These are phyloP conservation scores for Oncorhynchus masou DNA, from an alignment of 2,113 vertebrate genomes.

Conservation along the genomic window DNA sequence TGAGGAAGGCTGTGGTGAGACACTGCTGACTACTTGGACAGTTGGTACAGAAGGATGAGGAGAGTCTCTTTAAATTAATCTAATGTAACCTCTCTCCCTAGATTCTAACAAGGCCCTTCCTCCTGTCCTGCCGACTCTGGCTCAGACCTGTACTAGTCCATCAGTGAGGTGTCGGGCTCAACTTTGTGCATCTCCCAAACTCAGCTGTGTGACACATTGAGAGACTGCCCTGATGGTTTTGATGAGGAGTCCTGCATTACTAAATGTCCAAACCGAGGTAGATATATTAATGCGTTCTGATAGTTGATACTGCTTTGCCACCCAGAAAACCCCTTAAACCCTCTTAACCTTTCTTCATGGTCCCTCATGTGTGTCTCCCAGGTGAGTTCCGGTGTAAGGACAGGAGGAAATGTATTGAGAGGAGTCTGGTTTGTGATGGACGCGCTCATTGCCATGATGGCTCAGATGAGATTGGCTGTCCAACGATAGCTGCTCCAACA, in stretches of 20 bases:
- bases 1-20: conserved; percentile 70
- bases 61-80: neutral
- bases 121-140: neutral
- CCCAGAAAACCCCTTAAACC: too few relatives aligned
- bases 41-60: too few relatives aligned
- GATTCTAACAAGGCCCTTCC: neutral
- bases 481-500: neutral
- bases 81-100: neutral
- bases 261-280: conserved; percentile 73
- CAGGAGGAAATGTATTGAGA: conserved; percentile 62
- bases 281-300: neutral
- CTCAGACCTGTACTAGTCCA: conserved; percentile 61
- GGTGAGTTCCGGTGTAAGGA: conserved; percentile 67
- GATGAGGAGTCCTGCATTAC: conserved; percentile 77
- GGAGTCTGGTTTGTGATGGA: conserved; percentile 76
- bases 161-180: conserved; percentile 71
- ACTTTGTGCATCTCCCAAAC: conserved; percentile 69
- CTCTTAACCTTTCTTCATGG: too few relatives aligned
- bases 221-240: conserved; percentile 82
- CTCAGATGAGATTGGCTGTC: conserved; percentile 79
- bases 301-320: neutral
- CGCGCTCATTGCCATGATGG: conserved; percentile 77
- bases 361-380: neutral
- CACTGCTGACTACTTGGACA: conserved; percentile 53
- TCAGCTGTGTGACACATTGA: conserved; percentile 77